A percentile compares a stretch with the other conserved stretches of the same genome.
These are phyloP conservation scores for Cephalopachus bancanus DNA, from an alignment of 2,797 vertebrate species.

Conservation along the genomic window DNA sequence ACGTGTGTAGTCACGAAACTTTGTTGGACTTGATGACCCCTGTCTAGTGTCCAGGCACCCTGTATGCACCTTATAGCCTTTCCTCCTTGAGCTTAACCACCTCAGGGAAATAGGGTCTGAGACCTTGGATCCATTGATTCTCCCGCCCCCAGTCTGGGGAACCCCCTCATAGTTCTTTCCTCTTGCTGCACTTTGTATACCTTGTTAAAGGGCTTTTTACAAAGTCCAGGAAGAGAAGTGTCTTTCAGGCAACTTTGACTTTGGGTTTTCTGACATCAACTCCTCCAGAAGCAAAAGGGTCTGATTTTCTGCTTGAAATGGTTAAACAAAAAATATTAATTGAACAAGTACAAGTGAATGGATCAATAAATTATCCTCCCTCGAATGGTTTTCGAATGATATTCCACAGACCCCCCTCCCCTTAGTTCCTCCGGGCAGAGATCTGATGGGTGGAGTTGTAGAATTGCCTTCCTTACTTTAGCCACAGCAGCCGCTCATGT, in stretches of 20 bases:
- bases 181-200: neutral
- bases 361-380: neutral
- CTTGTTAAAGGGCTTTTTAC: neutral
- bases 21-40: too few species aligned
- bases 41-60: too few species aligned
- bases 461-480: neutral
- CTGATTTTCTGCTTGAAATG: neutral
- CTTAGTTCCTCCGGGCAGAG: neutral
- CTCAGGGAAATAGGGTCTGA: neutral
- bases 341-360: neutral
- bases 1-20: neutral
- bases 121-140: neutral
- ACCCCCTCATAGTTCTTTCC: neutral
- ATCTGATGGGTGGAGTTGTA: neutral
- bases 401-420: neutral
- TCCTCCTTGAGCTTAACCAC: neutral
- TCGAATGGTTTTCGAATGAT: neutral
- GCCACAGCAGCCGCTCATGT: neutral
- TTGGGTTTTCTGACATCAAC: neutral
- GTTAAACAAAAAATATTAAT: neutral
- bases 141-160: too few species aligned
- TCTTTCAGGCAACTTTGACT: neutral
- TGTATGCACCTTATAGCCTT: neutral
- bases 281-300: neutral
- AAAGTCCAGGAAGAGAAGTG: neutral